phyloP scores from a whole-genome alignment of 1,140 invertebrate genomes.

The Sarcophaga peregrina region DNA sequence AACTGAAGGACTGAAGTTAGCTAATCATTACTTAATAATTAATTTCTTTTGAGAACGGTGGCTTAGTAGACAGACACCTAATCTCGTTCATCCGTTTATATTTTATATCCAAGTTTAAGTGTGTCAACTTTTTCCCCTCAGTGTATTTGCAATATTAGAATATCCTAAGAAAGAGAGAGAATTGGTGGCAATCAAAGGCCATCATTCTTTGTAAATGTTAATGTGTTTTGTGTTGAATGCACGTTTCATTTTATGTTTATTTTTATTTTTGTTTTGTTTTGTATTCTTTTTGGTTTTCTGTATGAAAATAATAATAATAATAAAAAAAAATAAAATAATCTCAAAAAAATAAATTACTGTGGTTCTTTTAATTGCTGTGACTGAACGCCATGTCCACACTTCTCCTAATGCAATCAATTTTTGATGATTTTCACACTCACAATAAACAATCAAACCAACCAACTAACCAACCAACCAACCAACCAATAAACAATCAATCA shows the following conservation, averaged over 20 bases:
- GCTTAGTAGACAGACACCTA: too few species aligned
- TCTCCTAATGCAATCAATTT: constrained; percentile 64
- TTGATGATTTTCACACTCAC: constrained; percentile 51
- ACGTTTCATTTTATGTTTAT: not conserved
- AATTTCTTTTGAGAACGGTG: too few species aligned
- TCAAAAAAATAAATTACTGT: constrained; percentile 20
- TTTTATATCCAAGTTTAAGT: too few species aligned
- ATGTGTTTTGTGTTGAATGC: constrained; percentile 43
- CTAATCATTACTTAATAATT: too few species aligned
- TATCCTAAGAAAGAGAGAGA: too few species aligned
- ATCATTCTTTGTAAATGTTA: not conserved
- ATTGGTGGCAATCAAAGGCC: too few species aligned
- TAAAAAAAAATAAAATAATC: constrained; percentile 43
- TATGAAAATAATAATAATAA: not conserved
- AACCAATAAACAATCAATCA: not conserved
- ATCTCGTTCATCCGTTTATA: too few species aligned
- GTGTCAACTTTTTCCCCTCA: too few species aligned
- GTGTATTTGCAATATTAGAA: too few species aligned
- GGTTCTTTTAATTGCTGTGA: constrained; percentile 28
- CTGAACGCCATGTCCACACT: not conserved
- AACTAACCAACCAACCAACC: not conserved
- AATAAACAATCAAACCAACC: not conserved
- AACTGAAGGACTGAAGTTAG: too few species aligned
- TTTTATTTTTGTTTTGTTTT: not conserved
- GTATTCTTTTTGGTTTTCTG: not conserved